Base-by-base conservation (phyloP, 2,888 invertebrate genomes). In the Leucophenga maculata region DNA sequence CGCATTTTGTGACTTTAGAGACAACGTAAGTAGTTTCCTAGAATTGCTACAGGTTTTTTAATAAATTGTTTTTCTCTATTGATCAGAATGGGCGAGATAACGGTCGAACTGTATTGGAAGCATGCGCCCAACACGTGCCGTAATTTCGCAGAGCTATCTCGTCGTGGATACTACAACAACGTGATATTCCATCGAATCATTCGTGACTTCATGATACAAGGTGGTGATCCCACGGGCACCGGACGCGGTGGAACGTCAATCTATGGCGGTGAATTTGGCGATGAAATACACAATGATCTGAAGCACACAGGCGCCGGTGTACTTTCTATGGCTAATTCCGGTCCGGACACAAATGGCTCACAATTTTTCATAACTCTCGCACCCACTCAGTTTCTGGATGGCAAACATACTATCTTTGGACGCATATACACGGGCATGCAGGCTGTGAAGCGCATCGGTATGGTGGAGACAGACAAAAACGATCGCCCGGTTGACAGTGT, bases 331-430 rank as follows among this genome's bases (percentile, higher is more conserved):
- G 99, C 99, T 0, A 99, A 99, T 90, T 94, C 98, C 20, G 98
- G 99, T 0, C 97, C 98, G 0, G 93, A 99, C 85, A 94, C 96
- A 6, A 99, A 99, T 88, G 98, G 98, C 2, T 98, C 97, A 39
- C 99, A 99, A 88, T 99, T 99, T 90, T 99, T 99, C 83, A 96
- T 99, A 62, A 98, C 98, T 0, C 89, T 99, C 72, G 97, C 95
- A 0, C 98, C 99, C 1, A 97, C 98, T 0, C 98, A 98, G 83
- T 99, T 99, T 97, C 90, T 99, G 48, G 99, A 99, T 90, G 95
- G 97, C 13, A 98, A 98, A 87, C 99, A 99, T 89, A 92, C 98
- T 1, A 97, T 99, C 85, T 99, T 99, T 89, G 99, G 96, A 78
- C 91, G 98, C 75, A 91, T 98, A 6, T 91, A 93, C 82, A 91